Evolutionary conservation across 1,140 invertebrate genomes (phyloP), one percentile per base, ranked within the genome.

Genomic region (Macrosteles quadrilineatus): DNA sequence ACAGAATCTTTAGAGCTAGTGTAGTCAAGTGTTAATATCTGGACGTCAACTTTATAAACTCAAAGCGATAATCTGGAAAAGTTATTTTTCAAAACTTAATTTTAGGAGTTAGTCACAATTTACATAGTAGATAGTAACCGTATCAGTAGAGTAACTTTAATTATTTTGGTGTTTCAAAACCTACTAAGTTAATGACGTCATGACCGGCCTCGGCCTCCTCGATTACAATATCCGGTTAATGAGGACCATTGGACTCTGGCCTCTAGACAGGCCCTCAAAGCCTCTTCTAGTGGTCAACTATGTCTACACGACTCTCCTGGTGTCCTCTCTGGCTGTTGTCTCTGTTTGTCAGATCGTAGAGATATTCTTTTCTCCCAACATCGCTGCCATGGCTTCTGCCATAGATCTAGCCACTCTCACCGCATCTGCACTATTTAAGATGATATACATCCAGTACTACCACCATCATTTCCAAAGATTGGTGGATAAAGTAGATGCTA

Each of bases 171-270:
- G n/a, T n/a, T n/a, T n/a, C n/a, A n/a, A n/a, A n/a, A n/a, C n/a
- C n/a, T n/a, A n/a, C n/a, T n/a, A n/a, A n/a, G n/a, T n/a, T n/a
- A n/a, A n/a, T n/a, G n/a, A n/a, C n/a, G n/a, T n/a, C n/a, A n/a
- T n/a, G n/a, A n/a, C n/a, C n/a, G n/a, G 32, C 14, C 32, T 36
- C 14, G 32, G 32, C 4, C 32, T 14, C 55, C 55, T 59, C 55
- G 2, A 14, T 29, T 59, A 27, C 55, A 59, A 59, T 29, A 11
- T 59, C 9, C 12, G 27, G 23, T n/a, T 59, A 6, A 59, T 59
- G 55, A 59, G 55, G 27, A 59, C 55, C n/a, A 29, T 59, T n/a
- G 21, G 23, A 3, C 25, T 59, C 21, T 59, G 55, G 55, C 55
- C 55, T 59, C 11, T 59, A 9, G 55, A 59, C 12, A 27, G 4